phyloP scores from a whole-genome alignment of 2,113 vertebrate genomes.

The Onychorhynchus coronatus region DNA sequence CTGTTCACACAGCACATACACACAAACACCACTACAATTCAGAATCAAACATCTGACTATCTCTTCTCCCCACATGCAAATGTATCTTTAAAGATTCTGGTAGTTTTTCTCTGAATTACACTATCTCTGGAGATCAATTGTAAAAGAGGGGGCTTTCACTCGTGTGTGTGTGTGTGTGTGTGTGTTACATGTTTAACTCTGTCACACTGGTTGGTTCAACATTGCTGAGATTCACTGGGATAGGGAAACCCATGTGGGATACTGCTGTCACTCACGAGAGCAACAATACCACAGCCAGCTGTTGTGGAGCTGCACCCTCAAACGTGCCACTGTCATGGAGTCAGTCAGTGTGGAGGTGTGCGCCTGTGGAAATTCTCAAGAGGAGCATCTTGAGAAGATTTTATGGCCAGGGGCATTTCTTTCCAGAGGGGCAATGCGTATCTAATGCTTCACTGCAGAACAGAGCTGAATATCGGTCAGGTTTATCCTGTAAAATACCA shows the following conservation, averaged over 20 bases:
- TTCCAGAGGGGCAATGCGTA: neutral
- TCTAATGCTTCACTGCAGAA: neutral
- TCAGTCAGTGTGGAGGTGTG: neutral
- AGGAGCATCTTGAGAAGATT: neutral
- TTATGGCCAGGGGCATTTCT: neutral
- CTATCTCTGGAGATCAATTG: neutral
- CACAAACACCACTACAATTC: neutral
- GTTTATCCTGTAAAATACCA: neutral
- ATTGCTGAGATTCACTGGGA: too few species aligned
- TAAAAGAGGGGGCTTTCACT: neutral
- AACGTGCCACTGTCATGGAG: rapidly evolving
- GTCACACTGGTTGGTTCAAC: neutral
- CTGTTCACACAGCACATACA: neutral
- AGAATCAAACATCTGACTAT: neutral
- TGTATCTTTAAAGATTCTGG: neutral
- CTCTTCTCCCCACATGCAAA: neutral
- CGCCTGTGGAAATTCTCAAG: rapidly evolving
- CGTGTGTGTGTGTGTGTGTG: too few species aligned
- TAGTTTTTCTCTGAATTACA: neutral
- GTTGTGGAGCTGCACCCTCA: neutral
- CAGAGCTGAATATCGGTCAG: neutral
- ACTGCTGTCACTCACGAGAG: neutral
- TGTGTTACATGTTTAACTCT: neutral
- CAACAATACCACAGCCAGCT: neutral
- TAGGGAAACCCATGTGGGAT: neutral